These are phyloP conservation scores for Cotesia vestalis DNA, from an alignment of 1,140 invertebrate genomes.

Conservation along the genomic window DNA sequence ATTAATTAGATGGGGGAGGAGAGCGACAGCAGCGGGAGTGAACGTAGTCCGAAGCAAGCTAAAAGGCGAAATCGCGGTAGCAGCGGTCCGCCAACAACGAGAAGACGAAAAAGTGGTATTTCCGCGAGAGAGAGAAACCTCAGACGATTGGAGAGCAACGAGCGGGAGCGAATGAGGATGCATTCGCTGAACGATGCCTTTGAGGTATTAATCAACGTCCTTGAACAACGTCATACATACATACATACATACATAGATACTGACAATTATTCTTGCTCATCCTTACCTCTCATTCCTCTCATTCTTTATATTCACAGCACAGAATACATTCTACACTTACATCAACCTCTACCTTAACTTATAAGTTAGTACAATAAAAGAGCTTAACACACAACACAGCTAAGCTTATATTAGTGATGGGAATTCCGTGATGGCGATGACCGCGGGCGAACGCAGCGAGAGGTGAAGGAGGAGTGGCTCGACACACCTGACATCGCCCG, in stretches of 20 bases:
- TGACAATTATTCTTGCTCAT: conserved; percentile 3
- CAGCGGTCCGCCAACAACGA: conserved; percentile 53
- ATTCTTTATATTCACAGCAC: background rate
- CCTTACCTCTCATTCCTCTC: conserved; percentile 3
- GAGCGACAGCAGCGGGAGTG: conserved; percentile 63
- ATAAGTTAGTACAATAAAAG: no score
- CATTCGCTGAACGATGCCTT: conserved; percentile 89
- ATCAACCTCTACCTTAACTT: background rate
- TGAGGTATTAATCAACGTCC: conserved; percentile 67
- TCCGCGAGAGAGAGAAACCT: conserved; percentile 83
- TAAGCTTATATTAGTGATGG: background rate
- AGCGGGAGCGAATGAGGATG: conserved; percentile 88
- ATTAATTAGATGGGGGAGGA: conserved; percentile 60
- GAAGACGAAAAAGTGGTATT: conserved; percentile 75
- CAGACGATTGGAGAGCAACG: conserved; percentile 85
- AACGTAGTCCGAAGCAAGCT: conserved; percentile 59
- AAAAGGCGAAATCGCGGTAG: conserved; percentile 59
- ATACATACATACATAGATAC: background rate
- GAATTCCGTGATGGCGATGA: conserved; percentile 24
- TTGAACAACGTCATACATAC: conserved; percentile 24
- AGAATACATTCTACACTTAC: background rate
- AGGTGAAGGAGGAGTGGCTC: conserved; percentile 28
- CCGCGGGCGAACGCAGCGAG: conserved; percentile 13
- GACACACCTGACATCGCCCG: conserved; percentile 37
- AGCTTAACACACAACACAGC: background rate